These are phyloP conservation scores for Chiridota heheva DNA, from an alignment of 35 echinoderm and acorn worm species.

Conservation along the genomic window DNA sequence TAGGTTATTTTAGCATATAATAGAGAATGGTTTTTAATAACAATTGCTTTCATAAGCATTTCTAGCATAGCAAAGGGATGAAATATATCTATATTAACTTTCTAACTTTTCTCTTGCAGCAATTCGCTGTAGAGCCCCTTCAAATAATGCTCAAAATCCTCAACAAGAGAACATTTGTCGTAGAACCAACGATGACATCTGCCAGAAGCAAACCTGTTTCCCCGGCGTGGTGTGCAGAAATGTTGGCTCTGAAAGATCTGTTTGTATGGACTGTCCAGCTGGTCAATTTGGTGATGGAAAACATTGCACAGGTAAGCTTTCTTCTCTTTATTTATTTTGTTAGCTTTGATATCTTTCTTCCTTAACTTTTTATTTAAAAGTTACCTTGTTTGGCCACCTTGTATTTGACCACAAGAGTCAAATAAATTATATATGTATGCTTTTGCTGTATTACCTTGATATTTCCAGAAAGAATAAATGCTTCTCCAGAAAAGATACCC, in stretches of 20 bases:
- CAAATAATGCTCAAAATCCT: not conserved
- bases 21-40: not conserved
- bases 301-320: conserved; percentile 72
- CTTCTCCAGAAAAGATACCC: no score
- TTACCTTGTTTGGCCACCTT: not conserved
- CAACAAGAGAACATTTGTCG: conserved; percentile 68
- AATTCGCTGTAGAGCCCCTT: conserved; percentile 59
- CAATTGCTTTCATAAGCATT: not conserved
- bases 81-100: not conserved
- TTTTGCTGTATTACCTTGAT: not conserved
- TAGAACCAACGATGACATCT: conserved; percentile 30
- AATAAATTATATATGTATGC: not conserved
- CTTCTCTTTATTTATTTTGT: not conserved
- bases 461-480: not conserved
- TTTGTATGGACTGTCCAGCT: conserved; percentile 83
- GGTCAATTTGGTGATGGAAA: conserved; percentile 68
- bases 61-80: no score
- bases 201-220: conserved; percentile 38
- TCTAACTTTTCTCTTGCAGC: conserved; percentile 37
- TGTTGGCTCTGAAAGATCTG: conserved; percentile 31
- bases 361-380: not conserved
- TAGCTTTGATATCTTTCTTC: not conserved
- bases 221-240: conserved; percentile 56
- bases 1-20: not conserved
- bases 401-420: not conserved